A percentile compares a stretch with the other conserved stretches of the same genome.
These are phyloP conservation scores for Hirtodrosophila alboralis DNA, from an alignment of 2,888 invertebrate species.

Conservation along the genomic window DNA sequence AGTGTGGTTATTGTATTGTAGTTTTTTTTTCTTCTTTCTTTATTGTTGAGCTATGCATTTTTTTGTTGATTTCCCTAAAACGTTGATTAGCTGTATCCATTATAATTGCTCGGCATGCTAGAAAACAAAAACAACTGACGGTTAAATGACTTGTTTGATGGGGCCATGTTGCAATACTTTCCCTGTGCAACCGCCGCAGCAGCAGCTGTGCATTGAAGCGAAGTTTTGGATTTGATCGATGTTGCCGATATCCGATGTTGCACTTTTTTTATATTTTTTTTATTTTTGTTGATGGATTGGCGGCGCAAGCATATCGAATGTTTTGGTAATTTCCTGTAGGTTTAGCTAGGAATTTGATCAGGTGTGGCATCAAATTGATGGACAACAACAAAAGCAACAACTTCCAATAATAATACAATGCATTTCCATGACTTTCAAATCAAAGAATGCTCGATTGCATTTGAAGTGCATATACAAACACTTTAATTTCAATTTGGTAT, in stretches of 20 bases:
- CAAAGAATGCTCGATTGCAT: background rate
- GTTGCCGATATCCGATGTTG: slow-evolving; percentile 42
- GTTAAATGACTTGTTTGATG: slow-evolving; percentile 56
- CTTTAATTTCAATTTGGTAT: background rate
- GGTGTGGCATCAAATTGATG: slow-evolving; percentile 56
- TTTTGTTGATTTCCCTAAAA: slow-evolving; percentile 75
- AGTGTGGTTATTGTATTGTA: slow-evolving; percentile 54
- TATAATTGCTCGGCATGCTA: slow-evolving; percentile 73
- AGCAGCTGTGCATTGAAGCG: slow-evolving; percentile 52
- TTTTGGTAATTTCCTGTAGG: slow-evolving; percentile 52
- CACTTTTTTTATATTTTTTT: too few species aligned
- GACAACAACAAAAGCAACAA: slow-evolving; percentile 25
- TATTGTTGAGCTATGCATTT: slow-evolving; percentile 28
- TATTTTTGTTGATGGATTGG: slow-evolving; percentile 55
- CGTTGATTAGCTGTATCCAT: slow-evolving; percentile 77
- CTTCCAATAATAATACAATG: slow-evolving; percentile 8
- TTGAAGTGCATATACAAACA: background rate
- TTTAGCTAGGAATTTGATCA: slow-evolving; percentile 57
- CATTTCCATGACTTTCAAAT: background rate
- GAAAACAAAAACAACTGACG: slow-evolving; percentile 63
- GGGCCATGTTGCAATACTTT: slow-evolving; percentile 50
- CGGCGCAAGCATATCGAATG: slow-evolving; percentile 37
- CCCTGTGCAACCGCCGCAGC: slow-evolving; percentile 45
- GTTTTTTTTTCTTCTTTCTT: slow-evolving; percentile 19
- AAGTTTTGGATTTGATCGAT: slow-evolving; percentile 40